phyloP scores from a whole-genome alignment of 2,113 vertebrate genomes.

The Falcunculus frontatus region DNA sequence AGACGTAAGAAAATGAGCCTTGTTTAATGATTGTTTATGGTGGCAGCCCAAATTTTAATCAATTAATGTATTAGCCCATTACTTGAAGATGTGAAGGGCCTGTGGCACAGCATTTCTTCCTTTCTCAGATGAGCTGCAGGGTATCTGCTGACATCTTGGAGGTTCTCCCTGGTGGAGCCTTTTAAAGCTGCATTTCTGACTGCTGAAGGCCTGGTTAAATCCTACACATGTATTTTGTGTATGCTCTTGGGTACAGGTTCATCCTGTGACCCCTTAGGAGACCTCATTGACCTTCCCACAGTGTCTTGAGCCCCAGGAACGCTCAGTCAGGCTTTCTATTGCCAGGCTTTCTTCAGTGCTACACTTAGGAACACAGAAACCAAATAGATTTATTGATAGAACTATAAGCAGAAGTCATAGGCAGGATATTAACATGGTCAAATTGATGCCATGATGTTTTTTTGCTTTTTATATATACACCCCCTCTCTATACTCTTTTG shows the following conservation, averaged over 20 bases:
- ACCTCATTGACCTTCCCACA: not conserved
- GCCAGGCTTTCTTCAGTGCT: not conserved
- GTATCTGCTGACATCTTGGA: not conserved
- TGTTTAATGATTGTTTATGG: not conserved
- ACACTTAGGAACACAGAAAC: not conserved
- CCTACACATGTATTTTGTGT: not conserved
- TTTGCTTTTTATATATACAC: too few species aligned
- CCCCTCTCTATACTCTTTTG: too few species aligned
- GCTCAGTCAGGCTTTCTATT: not conserved
- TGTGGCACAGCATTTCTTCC: not conserved
- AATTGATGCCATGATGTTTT: too few species aligned
- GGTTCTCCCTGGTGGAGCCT: not conserved
- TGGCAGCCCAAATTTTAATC: not conserved
- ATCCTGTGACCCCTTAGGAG: not conserved
- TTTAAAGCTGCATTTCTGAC: not conserved
- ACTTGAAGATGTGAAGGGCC: not conserved
- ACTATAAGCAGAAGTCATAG: slow-evolving; percentile 41
- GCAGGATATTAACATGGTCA: slow-evolving; percentile 33
- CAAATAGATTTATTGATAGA: slow-evolving; percentile 54
- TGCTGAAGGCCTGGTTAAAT: not conserved
- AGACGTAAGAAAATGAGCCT: not conserved
- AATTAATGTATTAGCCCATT: not conserved
- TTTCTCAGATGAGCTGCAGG: not conserved
- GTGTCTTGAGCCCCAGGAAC: not conserved
- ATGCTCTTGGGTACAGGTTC: not conserved